Percentiles rank a stretch among this genome's conserved stretches.
Conservation (phyloP, 2,113 vertebrate genomes). For the Motacilla tschutschensis region DNA sequence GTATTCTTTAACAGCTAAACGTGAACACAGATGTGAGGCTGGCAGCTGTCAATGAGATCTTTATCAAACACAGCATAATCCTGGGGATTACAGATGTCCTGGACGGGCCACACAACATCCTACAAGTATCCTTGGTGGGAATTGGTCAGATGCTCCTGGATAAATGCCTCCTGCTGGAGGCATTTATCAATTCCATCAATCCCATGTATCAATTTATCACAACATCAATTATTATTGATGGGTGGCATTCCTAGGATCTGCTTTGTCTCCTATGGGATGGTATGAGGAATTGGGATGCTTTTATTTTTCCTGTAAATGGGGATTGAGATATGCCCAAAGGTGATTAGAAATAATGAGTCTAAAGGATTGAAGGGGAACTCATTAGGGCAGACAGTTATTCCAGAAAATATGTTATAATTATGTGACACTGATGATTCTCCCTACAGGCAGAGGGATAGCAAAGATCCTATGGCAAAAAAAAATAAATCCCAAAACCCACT, state of each 20-base stretch:
- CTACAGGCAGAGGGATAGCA: neutral
- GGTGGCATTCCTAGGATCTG: neutral
- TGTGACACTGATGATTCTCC: neutral
- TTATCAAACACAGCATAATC: constrained; percentile 68
- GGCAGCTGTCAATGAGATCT: constrained; percentile 72
- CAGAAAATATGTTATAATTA: neutral
- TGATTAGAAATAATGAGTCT: neutral
- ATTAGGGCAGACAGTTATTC: neutral
- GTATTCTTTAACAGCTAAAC: constrained; percentile 57
- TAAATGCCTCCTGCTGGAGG: neutral
- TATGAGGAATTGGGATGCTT: neutral
- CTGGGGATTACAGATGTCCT: constrained; percentile 71
- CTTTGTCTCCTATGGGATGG: neutral
- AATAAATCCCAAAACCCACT: fast-evolving
- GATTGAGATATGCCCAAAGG: neutral
- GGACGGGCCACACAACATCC: constrained; percentile 51
- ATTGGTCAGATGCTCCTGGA: neutral
- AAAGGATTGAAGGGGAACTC: neutral
- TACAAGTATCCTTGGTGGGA: constrained; percentile 64
- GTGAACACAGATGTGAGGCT: constrained; percentile 76
- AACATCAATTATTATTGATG: neutral
- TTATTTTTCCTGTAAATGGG: neutral
- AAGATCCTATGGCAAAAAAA: neutral
- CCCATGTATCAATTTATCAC: neutral
- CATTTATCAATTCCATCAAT: neutral